Conservation (phyloP, 2,797 vertebrate species). For the Australoheros facetus region DNA sequence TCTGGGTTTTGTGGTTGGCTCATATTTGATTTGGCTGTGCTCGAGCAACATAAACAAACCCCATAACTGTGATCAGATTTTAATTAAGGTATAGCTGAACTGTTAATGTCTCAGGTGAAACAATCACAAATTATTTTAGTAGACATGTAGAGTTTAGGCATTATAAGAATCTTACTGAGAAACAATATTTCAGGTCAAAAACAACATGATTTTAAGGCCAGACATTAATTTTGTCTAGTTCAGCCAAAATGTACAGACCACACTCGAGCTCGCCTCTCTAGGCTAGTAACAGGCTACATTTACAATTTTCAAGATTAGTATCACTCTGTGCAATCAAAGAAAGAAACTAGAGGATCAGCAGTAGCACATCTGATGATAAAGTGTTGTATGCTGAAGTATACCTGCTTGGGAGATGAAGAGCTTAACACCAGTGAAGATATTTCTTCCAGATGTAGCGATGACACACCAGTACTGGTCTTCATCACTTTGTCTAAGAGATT, state of each 20-base stretch:
- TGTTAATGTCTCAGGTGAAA: not conserved
- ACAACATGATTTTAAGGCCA: not conserved
- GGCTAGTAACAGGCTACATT: not conserved
- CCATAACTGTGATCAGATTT: not conserved
- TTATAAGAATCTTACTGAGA: not conserved
- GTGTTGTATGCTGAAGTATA: conserved; percentile 17
- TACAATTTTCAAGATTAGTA: not conserved
- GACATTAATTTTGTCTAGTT: not conserved
- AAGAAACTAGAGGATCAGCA: not conserved
- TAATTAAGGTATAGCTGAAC: not conserved
- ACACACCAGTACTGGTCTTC: conserved; percentile 73
- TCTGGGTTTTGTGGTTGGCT: not conserved
- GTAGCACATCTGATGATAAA: not conserved
- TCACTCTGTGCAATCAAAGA: not conserved
- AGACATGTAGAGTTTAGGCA: not conserved
- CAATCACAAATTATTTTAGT: not conserved
- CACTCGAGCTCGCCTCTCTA: not conserved
- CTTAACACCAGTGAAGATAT: conserved; percentile 33
- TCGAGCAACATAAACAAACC: not conserved
- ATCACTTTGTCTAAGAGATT: conserved; percentile 46
- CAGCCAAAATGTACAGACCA: not conserved
- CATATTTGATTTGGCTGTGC: not conserved
- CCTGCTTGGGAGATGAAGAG: conserved; percentile 52
- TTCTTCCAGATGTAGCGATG: conserved; percentile 18
- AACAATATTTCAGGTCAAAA: not conserved